Conservation (phyloP, 2,888 invertebrate genomes). For the Cepaea hortensis region DNA sequence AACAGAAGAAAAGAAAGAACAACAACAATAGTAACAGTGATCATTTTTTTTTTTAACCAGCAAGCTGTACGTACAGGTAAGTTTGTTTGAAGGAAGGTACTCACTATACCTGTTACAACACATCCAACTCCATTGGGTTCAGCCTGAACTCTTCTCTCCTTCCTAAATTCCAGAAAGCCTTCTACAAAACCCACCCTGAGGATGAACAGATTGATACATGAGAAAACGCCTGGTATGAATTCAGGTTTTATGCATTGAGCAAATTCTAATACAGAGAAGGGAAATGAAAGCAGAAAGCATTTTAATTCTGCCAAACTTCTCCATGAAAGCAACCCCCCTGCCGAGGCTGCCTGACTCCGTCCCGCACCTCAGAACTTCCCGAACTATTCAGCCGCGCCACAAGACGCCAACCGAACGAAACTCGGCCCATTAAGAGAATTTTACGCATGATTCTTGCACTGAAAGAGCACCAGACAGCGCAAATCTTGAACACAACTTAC, state of each 20-base stretch:
- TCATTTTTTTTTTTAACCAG: too few relatives aligned
- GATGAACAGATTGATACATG: slow-evolving; percentile 24
- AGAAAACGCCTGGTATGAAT: slow-evolving; percentile 12
- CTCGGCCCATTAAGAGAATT: slow-evolving; percentile 28
- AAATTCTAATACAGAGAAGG: slow-evolving; percentile 15
- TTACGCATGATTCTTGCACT: slow-evolving; percentile 31
- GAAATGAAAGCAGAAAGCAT: not conserved
- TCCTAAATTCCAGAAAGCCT: too few relatives aligned
- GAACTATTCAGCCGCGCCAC: slow-evolving; percentile 24
- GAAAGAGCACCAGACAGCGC: slow-evolving; percentile 19
- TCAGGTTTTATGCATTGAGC: slow-evolving; percentile 18
- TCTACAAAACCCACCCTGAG: too few relatives aligned
- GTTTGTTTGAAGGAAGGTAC: too few relatives aligned
- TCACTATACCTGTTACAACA: too few relatives aligned
- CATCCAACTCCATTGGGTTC: too few relatives aligned
- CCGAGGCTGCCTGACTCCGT: slow-evolving; percentile 21
- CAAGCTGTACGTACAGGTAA: too few relatives aligned
- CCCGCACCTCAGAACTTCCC: slow-evolving; percentile 21
- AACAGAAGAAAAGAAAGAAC: too few relatives aligned
- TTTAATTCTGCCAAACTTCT: slow-evolving; percentile 15
- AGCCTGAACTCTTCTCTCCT: too few relatives aligned
- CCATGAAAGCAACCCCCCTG: slow-evolving; percentile 33
- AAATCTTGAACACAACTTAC: not conserved
- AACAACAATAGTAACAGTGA: too few relatives aligned
- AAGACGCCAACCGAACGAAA: slow-evolving; percentile 23